These are phyloP conservation scores for Sebastes dallii DNA, from an alignment of 2,797 vertebrate genomes.

Conservation along the genomic window DNA sequence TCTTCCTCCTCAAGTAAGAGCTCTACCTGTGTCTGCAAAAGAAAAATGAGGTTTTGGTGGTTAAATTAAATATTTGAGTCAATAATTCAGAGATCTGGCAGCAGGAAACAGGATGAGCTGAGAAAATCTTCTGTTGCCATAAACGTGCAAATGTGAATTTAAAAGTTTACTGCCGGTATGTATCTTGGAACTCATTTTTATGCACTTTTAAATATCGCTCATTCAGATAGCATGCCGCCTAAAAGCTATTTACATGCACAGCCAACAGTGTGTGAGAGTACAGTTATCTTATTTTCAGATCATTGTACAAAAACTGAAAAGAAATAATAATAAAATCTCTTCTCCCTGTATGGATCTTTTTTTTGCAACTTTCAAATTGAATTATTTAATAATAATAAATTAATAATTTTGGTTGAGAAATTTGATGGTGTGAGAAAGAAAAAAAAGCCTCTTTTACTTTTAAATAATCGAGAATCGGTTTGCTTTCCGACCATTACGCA, in stretches of 20 bases:
- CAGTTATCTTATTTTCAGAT: not conserved
- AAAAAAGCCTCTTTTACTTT: not conserved
- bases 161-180: too few species aligned
- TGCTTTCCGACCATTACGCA: rapidly evolving
- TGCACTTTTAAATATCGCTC: too few species aligned
- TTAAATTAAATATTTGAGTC: not conserved
- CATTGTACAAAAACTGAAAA: too few species aligned
- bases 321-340: rapidly evolving
- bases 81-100: not conserved
- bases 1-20: slow-evolving; percentile 92
- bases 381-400: not conserved
- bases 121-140: not conserved
- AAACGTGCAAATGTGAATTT: too few species aligned
- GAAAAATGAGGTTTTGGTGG: not conserved
- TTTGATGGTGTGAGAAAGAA: not conserved
- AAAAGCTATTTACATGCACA: not conserved
- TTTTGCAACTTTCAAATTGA: too few species aligned
- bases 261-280: not conserved
- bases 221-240: not conserved
- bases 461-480: too few species aligned
- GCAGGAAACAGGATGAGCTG: not conserved
- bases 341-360: too few species aligned
- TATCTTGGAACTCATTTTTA: too few species aligned
- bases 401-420: not conserved
- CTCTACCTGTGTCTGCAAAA: not conserved